Evolutionary conservation across 2,888 invertebrate genomes (phyloP).

Genomic region (Heterodera filipjevi): DNA sequence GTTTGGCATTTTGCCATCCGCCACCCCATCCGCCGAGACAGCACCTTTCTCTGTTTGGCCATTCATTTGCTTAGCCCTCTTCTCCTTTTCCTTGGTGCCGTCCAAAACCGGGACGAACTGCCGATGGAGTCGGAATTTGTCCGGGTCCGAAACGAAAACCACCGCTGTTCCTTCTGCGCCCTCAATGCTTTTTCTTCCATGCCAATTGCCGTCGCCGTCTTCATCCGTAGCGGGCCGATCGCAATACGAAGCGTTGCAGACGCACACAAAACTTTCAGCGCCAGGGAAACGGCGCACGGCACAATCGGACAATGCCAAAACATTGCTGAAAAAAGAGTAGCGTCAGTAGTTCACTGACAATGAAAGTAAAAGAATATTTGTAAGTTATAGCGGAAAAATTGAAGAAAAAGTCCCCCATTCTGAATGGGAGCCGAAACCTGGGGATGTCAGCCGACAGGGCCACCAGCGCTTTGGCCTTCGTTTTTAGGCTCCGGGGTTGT

Average conservation of each 20-base stretch:
- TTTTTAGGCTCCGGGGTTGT: too few relatives aligned
- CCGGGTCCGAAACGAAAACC: not conserved
- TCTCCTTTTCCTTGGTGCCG: not conserved
- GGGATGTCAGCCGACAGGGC: too few relatives aligned
- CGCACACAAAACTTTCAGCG: conserved; percentile 43
- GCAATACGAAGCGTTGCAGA: conserved; percentile 50
- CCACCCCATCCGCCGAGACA: not conserved
- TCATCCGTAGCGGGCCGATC: conserved; percentile 36
- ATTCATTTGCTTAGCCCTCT: not conserved
- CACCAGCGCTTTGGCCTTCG: too few relatives aligned
- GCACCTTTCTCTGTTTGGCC: not conserved
- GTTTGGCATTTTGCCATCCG: not conserved
- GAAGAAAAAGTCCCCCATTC: too few relatives aligned
- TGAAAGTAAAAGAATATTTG: too few relatives aligned
- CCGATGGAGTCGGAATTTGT: conserved; percentile 1
- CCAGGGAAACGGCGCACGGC: conserved; percentile 14
- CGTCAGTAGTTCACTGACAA: too few relatives aligned
- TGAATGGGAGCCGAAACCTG: too few relatives aligned
- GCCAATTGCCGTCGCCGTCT: not conserved
- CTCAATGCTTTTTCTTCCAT: not conserved
- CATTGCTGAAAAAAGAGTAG: not conserved
- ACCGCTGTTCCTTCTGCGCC: not conserved
- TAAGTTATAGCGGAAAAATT: too few relatives aligned
- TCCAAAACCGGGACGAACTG: not conserved
- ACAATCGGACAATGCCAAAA: not conserved